Percentiles rank a stretch among this genome's conserved stretches.
Evolutionary conservation across 2,113 vertebrate genomes (phyloP).

Genomic region (Forbesichthys papilliferus): DNA sequence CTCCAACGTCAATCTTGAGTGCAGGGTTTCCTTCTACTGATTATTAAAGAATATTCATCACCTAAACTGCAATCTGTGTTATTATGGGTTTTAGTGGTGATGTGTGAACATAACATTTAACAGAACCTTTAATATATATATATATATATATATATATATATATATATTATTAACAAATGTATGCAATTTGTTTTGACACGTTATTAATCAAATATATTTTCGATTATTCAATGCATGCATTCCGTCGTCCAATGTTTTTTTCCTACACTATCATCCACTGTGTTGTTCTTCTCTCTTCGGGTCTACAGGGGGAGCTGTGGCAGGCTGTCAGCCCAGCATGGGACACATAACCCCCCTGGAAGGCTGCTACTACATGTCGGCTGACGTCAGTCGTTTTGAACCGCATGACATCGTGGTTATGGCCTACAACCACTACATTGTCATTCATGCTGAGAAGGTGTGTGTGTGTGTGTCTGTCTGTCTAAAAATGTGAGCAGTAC

Average conservation of each 20-base stretch:
- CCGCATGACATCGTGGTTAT: conserved; percentile 83
- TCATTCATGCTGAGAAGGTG: conserved; percentile 86
- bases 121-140: neutral
- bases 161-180: no score
- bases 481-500: neutral
- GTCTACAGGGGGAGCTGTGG: conserved; percentile 52
- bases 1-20: neutral
- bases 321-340: conserved; percentile 60
- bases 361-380: conserved; percentile 79
- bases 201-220: no score
- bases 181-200: no score
- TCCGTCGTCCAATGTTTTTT: neutral
- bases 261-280: neutral
- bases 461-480: conserved; percentile 9
- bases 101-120: neutral
- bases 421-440: conserved; percentile 77
- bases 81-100: conserved; percentile 1
- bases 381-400: conserved; percentile 84
- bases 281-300: neutral
- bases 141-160: no score
- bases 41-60: conserved; percentile 26
- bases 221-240: no score
- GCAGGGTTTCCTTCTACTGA: conserved; percentile 1
- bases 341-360: conserved; percentile 63
- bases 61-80: neutral